These are phyloP conservation scores for Glaucomys volans DNA, from an alignment of 2,113 vertebrate genomes.

Conservation along the genomic window DNA sequence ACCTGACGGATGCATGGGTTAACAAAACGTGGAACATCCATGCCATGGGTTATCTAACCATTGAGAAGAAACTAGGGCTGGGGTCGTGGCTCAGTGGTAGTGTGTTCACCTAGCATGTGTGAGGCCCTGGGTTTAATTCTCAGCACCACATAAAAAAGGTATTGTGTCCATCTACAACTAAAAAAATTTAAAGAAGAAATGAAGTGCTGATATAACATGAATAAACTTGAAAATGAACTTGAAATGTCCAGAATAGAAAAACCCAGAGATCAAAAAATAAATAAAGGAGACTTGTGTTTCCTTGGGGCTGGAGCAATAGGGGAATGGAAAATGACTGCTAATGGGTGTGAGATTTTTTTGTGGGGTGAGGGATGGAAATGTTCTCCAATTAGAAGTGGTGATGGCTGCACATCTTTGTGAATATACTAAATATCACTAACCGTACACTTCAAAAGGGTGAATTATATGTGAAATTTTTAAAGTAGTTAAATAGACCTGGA, in stretches of 20 bases:
- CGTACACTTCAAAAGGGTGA: neutral
- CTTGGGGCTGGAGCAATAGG: neutral
- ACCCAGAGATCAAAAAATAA: neutral
- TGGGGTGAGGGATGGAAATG: neutral
- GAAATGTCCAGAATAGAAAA: constrained; percentile 16
- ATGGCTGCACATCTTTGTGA: neutral
- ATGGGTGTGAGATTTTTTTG: neutral
- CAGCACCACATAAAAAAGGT: no score
- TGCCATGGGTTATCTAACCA: neutral
- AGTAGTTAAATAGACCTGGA: neutral
- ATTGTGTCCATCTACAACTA: no score
- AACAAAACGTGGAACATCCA: neutral
- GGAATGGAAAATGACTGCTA: neutral
- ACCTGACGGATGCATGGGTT: neutral
- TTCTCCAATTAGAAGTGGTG: neutral
- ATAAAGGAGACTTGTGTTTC: neutral
- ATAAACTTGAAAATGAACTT: constrained; percentile 13
- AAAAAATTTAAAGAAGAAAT: neutral
- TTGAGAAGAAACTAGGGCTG: no score
- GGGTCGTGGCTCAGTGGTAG: no score
- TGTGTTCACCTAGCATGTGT: no score
- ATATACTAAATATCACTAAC: neutral
- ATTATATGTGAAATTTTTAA: neutral
- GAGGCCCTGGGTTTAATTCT: no score
- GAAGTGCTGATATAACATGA: neutral